A percentile compares a stretch with the other conserved stretches of the same genome.
Evolutionary conservation across 1,140 invertebrate genomes (phyloP).

Genomic region (Heliconius melpomene): DNA sequence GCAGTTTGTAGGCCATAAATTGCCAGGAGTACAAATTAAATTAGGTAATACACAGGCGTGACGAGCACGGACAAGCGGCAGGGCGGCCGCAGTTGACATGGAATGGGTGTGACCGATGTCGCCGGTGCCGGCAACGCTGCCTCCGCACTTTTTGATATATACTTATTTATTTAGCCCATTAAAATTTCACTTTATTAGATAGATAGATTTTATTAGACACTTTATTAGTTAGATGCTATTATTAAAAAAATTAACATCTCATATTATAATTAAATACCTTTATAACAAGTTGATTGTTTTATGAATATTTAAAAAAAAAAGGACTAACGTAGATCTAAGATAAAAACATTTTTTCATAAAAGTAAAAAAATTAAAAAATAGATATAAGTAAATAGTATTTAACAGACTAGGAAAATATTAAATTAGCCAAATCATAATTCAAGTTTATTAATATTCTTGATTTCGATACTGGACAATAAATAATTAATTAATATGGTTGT

Average conservation of each 20-base stretch:
- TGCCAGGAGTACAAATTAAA: constrained; percentile 77
- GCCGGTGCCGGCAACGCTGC: constrained; percentile 39
- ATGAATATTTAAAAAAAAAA: too few relatives aligned
- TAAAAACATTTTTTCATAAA: too few relatives aligned
- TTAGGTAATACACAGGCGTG: constrained; percentile 75
- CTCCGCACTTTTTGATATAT: constrained; percentile 51
- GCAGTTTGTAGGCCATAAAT: constrained; percentile 72
- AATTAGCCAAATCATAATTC: neutral
- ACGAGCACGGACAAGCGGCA: constrained; percentile 64
- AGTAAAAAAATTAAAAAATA: too few relatives aligned
- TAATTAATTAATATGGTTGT: constrained; percentile 63
- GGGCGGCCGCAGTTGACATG: constrained; percentile 64
- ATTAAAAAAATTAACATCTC: too few relatives aligned
- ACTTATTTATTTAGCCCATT: constrained; percentile 30
- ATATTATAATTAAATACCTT: neutral
- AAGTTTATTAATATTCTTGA: neutral
- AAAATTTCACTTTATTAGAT: too few relatives aligned
- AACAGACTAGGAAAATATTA: too few relatives aligned
- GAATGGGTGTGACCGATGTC: constrained; percentile 67
- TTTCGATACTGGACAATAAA: constrained; percentile 34
- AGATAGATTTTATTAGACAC: too few relatives aligned
- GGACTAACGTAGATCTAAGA: too few relatives aligned
- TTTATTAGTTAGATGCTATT: too few relatives aligned
- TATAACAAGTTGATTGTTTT: too few relatives aligned
- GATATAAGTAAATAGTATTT: too few relatives aligned